Evolutionary conservation across 2,797 vertebrate species (phyloP).

Genomic region (Acanthurus lineatus): DNA sequence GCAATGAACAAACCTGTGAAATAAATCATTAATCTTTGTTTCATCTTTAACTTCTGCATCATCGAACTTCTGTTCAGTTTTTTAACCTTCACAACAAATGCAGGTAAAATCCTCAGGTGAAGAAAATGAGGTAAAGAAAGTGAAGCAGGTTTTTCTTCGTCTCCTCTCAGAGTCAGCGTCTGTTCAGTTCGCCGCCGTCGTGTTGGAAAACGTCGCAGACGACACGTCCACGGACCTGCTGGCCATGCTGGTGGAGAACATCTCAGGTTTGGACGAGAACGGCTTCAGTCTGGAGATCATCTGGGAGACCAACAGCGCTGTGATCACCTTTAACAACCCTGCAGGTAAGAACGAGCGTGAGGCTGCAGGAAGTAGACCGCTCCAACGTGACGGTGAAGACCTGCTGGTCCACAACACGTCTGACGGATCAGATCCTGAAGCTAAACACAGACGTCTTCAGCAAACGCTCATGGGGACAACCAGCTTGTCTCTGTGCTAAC

Average conservation of each 20-base stretch:
- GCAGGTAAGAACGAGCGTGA: constrained; percentile 54
- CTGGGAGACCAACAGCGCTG: constrained; percentile 63
- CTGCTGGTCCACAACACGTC: no score
- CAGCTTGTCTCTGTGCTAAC: no score
- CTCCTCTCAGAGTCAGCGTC: constrained; percentile 19
- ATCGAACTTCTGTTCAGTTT: no score
- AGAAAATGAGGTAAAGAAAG: not conserved
- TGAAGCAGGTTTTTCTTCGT: not conserved
- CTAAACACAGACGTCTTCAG: no score
- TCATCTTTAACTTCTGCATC: not conserved
- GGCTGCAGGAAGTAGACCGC: not conserved
- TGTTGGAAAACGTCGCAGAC: constrained; percentile 70
- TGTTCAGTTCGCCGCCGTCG: constrained; percentile 24
- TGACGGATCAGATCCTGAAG: no score
- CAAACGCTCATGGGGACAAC: no score
- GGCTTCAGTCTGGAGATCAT: constrained; percentile 75
- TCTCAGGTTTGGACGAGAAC: constrained; percentile 54
- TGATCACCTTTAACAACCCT: constrained; percentile 69
- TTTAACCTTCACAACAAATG: not conserved
- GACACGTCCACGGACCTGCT: constrained; percentile 56
- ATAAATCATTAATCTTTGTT: not conserved
- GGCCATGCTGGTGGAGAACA: constrained; percentile 75
- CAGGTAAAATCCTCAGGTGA: not conserved
- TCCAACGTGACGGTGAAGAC: no score
- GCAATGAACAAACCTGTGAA: not conserved